A percentile compares a stretch with the other conserved stretches of the same genome.
These are phyloP conservation scores for Elegia similella DNA, from an alignment of 2,888 invertebrate species.

Conservation along the genomic window DNA sequence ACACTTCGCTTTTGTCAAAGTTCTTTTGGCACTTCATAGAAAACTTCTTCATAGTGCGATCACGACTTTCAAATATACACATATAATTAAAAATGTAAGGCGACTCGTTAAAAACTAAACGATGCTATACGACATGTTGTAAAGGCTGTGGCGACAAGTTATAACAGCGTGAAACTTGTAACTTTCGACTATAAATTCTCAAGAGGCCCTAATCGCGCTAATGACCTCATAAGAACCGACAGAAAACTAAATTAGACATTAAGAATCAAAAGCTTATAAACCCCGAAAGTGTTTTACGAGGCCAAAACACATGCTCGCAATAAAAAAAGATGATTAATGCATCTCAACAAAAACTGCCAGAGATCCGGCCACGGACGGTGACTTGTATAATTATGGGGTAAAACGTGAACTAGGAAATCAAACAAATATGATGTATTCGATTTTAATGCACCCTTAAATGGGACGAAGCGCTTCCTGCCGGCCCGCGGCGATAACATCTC, in stretches of 20 bases:
- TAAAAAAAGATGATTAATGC: constrained; percentile 80
- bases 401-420: constrained; percentile 81
- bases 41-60: too few species aligned
- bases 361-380: constrained; percentile 75
- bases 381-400: constrained; percentile 80
- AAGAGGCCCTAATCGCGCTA: constrained; percentile 57
- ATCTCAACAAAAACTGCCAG: constrained; percentile 70
- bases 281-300: constrained; percentile 73
- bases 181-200: constrained; percentile 53
- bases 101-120: constrained; percentile 26
- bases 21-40: too few species aligned
- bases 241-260: constrained; percentile 74
- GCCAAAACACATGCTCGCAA: constrained; percentile 75
- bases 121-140: constrained; percentile 27
- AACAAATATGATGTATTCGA: constrained; percentile 83
- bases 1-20: too few species aligned
- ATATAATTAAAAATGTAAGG: background rate
- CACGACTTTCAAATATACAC: too few species aligned
- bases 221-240: constrained; percentile 68
- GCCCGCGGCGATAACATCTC: constrained; percentile 68
- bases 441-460: constrained; percentile 83
- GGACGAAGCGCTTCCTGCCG: constrained; percentile 79
- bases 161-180: constrained; percentile 47
- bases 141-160: constrained; percentile 50
- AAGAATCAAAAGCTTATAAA: constrained; percentile 68